These are phyloP conservation scores for Archilochus colubris DNA, from an alignment of 2,113 vertebrate genomes.

Conservation along the genomic window DNA sequence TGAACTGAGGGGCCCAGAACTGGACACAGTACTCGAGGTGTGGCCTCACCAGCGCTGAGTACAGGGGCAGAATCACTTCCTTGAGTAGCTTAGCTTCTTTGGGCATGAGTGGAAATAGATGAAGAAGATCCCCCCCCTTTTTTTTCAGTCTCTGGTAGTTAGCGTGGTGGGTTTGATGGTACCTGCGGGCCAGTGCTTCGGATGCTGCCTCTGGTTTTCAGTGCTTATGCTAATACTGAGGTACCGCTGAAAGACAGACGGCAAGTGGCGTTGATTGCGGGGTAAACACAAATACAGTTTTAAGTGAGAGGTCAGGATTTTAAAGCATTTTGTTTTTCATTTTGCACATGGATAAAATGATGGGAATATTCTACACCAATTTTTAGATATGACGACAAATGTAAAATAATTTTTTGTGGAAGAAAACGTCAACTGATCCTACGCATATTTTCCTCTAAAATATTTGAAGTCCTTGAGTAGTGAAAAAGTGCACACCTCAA, in stretches of 20 bases:
- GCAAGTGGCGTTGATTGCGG: fast-evolving
- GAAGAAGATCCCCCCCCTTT: neutral
- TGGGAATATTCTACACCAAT: fast-evolving
- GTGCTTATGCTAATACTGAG: fast-evolving
- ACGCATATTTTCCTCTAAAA: too few species aligned
- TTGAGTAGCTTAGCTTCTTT: neutral
- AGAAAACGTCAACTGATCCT: neutral
- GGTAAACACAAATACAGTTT: neutral
- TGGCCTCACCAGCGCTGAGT: too few species aligned
- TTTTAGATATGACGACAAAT: neutral
- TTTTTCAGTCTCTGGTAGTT: fast-evolving
- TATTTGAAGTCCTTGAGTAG: neutral
- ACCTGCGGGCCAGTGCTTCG: fast-evolving
- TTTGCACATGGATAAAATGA: neutral
- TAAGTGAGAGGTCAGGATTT: neutral
- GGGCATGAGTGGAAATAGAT: fast-evolving
- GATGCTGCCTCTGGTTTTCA: neutral
- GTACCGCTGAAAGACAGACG: neutral
- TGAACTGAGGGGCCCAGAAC: too few species aligned
- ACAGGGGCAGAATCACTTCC: too few species aligned
- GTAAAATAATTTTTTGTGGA: neutral
- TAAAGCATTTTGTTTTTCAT: neutral
- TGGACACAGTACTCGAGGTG: too few species aligned
- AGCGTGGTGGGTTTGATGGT: fast-evolving
- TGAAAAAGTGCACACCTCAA: neutral